Base-by-base conservation (phyloP, 2,797 vertebrate species). In the Ambastaia sidthimunki region DNA sequence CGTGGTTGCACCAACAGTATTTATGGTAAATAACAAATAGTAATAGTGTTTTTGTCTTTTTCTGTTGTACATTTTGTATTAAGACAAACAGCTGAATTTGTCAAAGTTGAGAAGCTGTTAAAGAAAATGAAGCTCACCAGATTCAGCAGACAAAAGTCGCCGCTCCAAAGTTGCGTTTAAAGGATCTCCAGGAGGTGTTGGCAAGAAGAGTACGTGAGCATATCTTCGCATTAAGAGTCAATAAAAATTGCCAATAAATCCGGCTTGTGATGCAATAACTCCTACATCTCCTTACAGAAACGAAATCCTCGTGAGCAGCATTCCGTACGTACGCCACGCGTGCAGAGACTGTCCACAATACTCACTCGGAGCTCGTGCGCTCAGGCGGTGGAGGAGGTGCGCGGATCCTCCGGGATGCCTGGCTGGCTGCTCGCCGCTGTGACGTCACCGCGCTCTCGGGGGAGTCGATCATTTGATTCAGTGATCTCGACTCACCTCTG, bases 71-170 rank as follows among this genome's bases (percentile, higher is more conserved):
- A 48, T 77, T 59, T 48, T 48, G 34, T 23, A 13, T 7, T 19
- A 21, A 72, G 72, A 54, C 50, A 34, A 55, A 71, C 15, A 48
- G 34, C 44, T 54, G 31, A 19, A 68, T 55, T 41, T 81, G 70
- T 71, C 25, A 55, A 55, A 52, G 25, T 66, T 54, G 28, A 47
- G 66, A 66, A 57, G 37, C 48, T 44, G 47, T 66, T 21, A 11
- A 44, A 44, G 37, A 54, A 5, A 74, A 81, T 57, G 48, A 68
- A 74, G 95, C 96, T 96, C 88, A 97, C 97, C 94, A 88, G 92
- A 89, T 87, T 90, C 87, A 92, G 92, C 91, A 91, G 89, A 87
- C 83, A 84, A 87, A 70, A 76, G 86, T 85, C 85, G 84, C 84
- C 80, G 76, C 88, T 89, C 84, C 85, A 87, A 92, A 94, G 89